These are phyloP conservation scores for Drosophila mimica DNA, from an alignment of 2,888 invertebrate species.

Conservation along the genomic window DNA sequence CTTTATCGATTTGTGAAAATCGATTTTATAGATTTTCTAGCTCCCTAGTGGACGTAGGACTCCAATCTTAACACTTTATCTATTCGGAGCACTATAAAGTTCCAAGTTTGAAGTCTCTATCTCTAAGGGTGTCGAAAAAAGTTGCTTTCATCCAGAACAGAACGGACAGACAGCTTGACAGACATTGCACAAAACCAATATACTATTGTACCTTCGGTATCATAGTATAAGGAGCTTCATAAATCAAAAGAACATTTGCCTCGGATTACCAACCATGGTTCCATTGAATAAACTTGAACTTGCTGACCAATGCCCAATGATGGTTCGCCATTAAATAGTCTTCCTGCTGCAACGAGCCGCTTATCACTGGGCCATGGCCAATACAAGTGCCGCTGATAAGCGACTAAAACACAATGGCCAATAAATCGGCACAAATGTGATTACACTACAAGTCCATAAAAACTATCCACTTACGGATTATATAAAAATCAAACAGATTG, in stretches of 20 bases:
- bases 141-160: no score
- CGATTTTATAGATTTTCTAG: no score
- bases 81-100: no score
- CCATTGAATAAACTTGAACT: slow-evolving; percentile 42
- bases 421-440: slow-evolving; percentile 55
- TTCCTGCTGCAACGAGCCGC: slow-evolving; percentile 41
- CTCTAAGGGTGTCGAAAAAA: no score
- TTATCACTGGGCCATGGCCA: slow-evolving; percentile 65
- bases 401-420: slow-evolving; percentile 40
- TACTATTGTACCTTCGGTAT: no score
- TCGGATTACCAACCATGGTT: neutral
- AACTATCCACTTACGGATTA: neutral
- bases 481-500: slow-evolving; percentile 5
- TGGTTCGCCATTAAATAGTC: slow-evolving; percentile 37
- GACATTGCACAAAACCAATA: no score
- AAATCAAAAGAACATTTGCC: no score
- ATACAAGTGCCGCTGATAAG: slow-evolving; percentile 50
- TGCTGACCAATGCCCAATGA: slow-evolving; percentile 29
- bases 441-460: slow-evolving; percentile 18
- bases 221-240: neutral
- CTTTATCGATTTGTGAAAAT: no score
- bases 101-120: no score
- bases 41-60: no score
- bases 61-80: no score
- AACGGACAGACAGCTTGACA: no score